Conservation (phyloP, 2,888 invertebrate species). For the Calephelis perditalis region DNA sequence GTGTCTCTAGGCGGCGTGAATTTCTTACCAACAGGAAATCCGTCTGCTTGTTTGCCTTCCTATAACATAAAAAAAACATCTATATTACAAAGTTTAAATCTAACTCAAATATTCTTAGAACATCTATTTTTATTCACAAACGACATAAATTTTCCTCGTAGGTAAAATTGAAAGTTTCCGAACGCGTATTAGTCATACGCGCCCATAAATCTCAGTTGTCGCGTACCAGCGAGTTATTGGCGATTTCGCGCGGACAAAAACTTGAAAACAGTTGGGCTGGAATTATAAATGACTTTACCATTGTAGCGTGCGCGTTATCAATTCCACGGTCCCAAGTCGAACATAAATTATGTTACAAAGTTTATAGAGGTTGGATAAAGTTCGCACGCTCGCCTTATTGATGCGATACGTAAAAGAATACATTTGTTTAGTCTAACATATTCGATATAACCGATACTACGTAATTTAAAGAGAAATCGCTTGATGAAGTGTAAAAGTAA, state of each 20-base stretch:
- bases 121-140: no score
- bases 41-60: no score
- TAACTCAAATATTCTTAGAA: no score
- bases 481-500: no score
- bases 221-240: slow-evolving; percentile 1
- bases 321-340: slow-evolving; percentile 3
- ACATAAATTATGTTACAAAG: neutral
- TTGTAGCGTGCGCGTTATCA: slow-evolving; percentile 8
- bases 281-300: slow-evolving; percentile 5
- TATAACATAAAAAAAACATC: no score
- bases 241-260: slow-evolving; percentile 1
- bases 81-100: no score
- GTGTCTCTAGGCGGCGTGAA: no score
- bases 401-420: no score
- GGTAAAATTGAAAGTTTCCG: slow-evolving; percentile 8
- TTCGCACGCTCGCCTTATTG: neutral
- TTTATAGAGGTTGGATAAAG: slow-evolving; percentile 6
- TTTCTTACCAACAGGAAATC: no score
- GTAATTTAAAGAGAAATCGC: no score
- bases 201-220: slow-evolving; percentile 1
- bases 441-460: no score
- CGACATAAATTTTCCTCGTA: neutral
- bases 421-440: no score
- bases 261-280: slow-evolving; percentile 1
- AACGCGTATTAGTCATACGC: neutral